Conservation (phyloP, 2,113 vertebrate species). For the Pteropus alecto region DNA sequence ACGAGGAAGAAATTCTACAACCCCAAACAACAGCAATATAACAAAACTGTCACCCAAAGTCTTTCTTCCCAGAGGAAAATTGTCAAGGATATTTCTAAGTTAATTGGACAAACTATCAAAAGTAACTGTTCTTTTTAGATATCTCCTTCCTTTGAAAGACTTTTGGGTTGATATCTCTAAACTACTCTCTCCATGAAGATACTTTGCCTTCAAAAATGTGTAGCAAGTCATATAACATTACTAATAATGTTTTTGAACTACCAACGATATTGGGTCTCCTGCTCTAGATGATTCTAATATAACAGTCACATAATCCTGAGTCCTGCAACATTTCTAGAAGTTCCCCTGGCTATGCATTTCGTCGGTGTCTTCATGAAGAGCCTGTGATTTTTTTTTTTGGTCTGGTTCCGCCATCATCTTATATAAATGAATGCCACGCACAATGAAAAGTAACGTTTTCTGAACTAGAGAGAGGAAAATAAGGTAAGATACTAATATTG, state of each 20-base stretch:
- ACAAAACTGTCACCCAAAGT: conserved; percentile 40
- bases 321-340: neutral
- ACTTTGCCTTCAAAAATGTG: conserved; percentile 33
- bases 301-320: neutral
- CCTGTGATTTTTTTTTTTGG: neutral
- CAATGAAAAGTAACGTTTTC: neutral
- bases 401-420: neutral
- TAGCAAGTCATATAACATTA: neutral
- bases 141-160: neutral
- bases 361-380: neutral
- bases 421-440: conserved; percentile 20
- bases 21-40: neutral
- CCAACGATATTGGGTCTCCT: neutral
- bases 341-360: neutral
- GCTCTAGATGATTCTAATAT: neutral
- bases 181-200: neutral
- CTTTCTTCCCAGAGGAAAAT: conserved; percentile 54
- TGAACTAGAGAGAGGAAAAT: neutral
- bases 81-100: conserved; percentile 63
- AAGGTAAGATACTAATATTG: neutral
- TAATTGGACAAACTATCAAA: conserved; percentile 58
- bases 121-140: conserved; percentile 19
- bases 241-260: neutral
- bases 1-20: neutral
- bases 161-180: neutral